These are phyloP conservation scores for Neosalanx taihuensis DNA, from an alignment of 2,797 vertebrate genomes.

Conservation along the genomic window DNA sequence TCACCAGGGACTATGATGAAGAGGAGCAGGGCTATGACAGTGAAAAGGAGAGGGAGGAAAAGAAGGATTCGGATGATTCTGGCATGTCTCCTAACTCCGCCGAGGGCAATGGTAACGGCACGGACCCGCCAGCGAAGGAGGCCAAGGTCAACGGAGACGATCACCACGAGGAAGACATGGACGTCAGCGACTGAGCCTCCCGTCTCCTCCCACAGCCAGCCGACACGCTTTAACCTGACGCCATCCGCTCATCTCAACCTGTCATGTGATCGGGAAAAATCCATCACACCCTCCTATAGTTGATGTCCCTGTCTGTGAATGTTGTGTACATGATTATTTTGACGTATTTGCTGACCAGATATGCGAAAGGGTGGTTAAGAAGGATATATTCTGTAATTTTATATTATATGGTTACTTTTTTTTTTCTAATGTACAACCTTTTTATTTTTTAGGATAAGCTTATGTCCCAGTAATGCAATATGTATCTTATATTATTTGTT, in stretches of 20 bases:
- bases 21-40: slow-evolving; percentile 97
- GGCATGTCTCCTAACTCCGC: slow-evolving; percentile 80
- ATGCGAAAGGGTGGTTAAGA: slow-evolving; percentile 55
- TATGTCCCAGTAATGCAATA: slow-evolving; percentile 12
- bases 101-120: slow-evolving; percentile 64
- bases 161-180: slow-evolving; percentile 90
- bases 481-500: background rate
- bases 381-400: slow-evolving; percentile 24
- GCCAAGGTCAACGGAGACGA: slow-evolving; percentile 92
- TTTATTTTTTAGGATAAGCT: slow-evolving; percentile 18
- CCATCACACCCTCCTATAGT: background rate
- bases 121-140: slow-evolving; percentile 66
- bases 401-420: slow-evolving; percentile 11
- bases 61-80: slow-evolving; percentile 79
- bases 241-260: background rate
- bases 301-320: slow-evolving; percentile 2
- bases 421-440: slow-evolving; percentile 34
- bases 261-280: background rate
- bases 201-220: background rate
- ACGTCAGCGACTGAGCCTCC: slow-evolving; percentile 83
- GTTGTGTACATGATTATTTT: slow-evolving; percentile 41
- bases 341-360: slow-evolving; percentile 25
- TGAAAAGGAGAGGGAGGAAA: slow-evolving; percentile 86
- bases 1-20: slow-evolving; percentile 94
- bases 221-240: background rate